phyloP scores from a whole-genome alignment of 2,888 invertebrate species.

The Omphaloscelis lunosa region DNA sequence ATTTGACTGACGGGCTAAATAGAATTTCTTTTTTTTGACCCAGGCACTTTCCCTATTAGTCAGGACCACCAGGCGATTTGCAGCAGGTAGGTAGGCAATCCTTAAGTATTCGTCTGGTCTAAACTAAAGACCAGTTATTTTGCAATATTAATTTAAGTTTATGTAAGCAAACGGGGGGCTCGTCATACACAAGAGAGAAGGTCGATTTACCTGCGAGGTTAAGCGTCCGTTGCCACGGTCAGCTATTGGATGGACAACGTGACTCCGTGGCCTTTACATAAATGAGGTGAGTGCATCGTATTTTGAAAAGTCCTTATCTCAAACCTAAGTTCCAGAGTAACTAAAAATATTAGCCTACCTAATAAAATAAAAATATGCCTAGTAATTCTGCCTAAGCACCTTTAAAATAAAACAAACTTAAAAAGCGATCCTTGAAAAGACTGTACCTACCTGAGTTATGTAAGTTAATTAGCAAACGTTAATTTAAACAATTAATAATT shows the following conservation, averaged over 20 bases:
- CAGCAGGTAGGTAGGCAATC: background rate
- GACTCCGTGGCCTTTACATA: background rate
- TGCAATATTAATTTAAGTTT: slow-evolving; percentile 31
- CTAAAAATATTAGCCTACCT: too few species aligned
- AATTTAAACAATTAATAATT: slow-evolving; percentile 30
- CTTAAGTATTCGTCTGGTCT: background rate
- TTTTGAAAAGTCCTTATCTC: background rate
- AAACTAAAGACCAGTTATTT: slow-evolving; percentile 37
- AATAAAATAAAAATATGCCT: too few species aligned
- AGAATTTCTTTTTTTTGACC: too few species aligned
- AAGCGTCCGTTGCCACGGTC: slow-evolving; percentile 35
- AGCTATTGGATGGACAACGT: slow-evolving; percentile 32
- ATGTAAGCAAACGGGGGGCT: slow-evolving; percentile 38
- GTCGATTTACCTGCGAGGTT: slow-evolving; percentile 32
- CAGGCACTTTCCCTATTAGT: too few species aligned
- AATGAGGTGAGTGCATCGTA: background rate
- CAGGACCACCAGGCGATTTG: background rate
- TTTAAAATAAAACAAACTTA: background rate
- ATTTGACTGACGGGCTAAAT: too few species aligned
- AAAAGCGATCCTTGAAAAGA: slow-evolving; percentile 23
- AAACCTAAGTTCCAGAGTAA: background rate
- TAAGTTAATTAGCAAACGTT: slow-evolving; percentile 21
- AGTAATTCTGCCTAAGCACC: background rate
- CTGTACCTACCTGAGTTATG: background rate
- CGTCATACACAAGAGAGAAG: slow-evolving; percentile 26